Conservation (phyloP, 2,113 vertebrate species). For the Phylloscopus trochilus region DNA sequence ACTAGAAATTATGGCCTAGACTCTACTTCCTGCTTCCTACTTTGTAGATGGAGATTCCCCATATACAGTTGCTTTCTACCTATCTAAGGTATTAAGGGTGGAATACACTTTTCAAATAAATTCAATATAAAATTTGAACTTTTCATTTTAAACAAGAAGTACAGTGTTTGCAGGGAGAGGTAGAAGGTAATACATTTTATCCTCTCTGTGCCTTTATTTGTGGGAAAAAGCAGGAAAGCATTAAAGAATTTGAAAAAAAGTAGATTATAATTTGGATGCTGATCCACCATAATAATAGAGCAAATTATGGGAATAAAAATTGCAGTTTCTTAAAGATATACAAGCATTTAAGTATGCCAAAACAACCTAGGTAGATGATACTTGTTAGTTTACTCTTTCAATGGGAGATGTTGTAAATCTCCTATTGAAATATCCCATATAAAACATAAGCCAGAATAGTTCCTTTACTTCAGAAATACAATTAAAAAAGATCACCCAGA, state of each 20-base stretch:
- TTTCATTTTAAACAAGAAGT: not conserved
- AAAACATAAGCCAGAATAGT: not conserved
- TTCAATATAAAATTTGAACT: not conserved
- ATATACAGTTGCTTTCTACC: not conserved
- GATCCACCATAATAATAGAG: not conserved
- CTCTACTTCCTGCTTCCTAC: not conserved
- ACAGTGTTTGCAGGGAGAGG: not conserved
- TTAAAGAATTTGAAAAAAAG: not conserved
- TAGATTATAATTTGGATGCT: not conserved
- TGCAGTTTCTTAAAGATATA: not conserved
- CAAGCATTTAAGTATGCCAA: not conserved
- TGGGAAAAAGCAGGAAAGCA: not conserved
- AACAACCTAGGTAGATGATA: not conserved
- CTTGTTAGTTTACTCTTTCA: not conserved
- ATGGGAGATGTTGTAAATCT: not conserved
- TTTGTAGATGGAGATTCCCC: not conserved
- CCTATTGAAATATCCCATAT: not conserved
- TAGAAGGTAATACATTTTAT: not conserved
- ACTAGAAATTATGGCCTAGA: not conserved
- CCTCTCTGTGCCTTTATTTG: not conserved
- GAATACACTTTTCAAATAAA: not conserved
- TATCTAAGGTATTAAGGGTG: not conserved
- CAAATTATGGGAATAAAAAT: not conserved
- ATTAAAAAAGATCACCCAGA: not conserved
- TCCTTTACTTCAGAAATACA: not conserved